Conservation (phyloP, 2,888 invertebrate species). For the Protula sp. region DNA sequence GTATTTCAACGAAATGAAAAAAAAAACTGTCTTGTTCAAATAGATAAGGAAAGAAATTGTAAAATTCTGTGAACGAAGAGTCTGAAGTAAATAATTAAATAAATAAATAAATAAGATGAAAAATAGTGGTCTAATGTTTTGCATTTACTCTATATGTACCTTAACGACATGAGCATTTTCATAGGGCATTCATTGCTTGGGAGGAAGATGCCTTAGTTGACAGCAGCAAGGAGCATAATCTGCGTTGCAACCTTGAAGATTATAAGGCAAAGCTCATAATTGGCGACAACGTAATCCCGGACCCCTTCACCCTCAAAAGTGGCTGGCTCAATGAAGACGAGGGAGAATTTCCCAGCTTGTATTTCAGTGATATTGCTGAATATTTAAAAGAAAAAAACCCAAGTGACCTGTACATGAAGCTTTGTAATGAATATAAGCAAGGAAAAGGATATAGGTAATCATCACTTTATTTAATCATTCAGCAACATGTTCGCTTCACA, state of each 20-base stretch:
- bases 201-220: neutral
- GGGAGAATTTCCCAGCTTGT: neutral
- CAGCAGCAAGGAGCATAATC: neutral
- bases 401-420: neutral
- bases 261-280: neutral
- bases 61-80: no score
- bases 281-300: neutral
- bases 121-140: no score
- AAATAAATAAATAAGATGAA: no score
- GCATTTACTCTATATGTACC: no score
- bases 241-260: neutral
- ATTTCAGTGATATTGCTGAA: neutral
- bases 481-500: no score
- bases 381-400: neutral
- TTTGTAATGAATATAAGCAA: slow-evolving; percentile 3
- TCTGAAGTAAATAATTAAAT: no score
- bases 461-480: no score
- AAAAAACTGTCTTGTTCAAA: no score
- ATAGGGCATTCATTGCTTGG: neutral
- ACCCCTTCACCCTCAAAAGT: neutral
- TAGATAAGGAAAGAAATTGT: no score
- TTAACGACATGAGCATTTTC: no score
- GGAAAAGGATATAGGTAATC: slow-evolving; percentile 1
- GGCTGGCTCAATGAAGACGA: slow-evolving; percentile 1
- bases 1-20: no score